Evolutionary conservation across 2,113 vertebrate species (phyloP).

Genomic region (Pteropus alecto): DNA sequence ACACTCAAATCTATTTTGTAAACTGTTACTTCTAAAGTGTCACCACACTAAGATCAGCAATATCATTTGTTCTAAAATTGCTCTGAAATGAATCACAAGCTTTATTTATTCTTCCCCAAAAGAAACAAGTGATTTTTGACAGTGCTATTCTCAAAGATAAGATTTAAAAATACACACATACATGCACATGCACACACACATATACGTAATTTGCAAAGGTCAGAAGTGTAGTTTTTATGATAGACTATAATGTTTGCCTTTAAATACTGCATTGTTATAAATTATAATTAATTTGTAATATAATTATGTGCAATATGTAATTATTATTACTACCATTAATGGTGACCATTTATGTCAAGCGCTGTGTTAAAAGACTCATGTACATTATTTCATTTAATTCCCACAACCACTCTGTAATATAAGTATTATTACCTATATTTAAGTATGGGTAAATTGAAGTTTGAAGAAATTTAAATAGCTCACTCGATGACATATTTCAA

Average conservation of each 20-base stretch:
- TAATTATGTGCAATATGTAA: not conserved
- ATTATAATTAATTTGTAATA: not conserved
- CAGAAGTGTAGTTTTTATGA: not conserved
- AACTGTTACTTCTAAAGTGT: not conserved
- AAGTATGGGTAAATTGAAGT: not conserved
- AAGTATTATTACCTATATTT: not conserved
- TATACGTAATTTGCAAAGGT: not conserved
- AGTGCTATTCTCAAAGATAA: not conserved
- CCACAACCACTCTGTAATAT: not conserved
- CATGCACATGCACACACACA: not conserved
- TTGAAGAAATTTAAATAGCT: constrained; percentile 20
- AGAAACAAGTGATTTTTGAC: not conserved
- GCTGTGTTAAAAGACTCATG: not conserved
- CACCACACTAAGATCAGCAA: not conserved
- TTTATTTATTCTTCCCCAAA: constrained; percentile 18
- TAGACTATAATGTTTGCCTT: not conserved
- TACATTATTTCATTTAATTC: not conserved
- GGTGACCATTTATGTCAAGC: not conserved
- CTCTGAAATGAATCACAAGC: not conserved
- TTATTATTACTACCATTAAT: not conserved
- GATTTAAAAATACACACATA: not conserved
- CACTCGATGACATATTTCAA: not conserved
- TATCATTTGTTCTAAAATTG: constrained; percentile 26
- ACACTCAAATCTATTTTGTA: not conserved
- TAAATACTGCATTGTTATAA: not conserved